Evolutionary conservation across 2,797 vertebrate genomes (phyloP).

Genomic region (Muscicapa comitata): DNA sequence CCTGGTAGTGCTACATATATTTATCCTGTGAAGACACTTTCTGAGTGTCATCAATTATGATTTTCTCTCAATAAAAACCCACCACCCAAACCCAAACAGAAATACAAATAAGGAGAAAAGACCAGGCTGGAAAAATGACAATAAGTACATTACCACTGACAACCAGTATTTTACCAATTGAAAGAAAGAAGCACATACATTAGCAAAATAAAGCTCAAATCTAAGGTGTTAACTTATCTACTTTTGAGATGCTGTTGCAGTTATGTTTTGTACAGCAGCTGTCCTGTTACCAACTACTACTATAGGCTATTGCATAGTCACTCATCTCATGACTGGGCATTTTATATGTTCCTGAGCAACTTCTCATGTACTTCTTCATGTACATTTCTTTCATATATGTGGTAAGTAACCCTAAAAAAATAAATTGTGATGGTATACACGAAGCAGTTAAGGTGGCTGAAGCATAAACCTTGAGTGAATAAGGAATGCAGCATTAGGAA

Average conservation of each 20-base stretch:
- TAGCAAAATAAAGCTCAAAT: background rate
- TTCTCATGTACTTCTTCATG: background rate
- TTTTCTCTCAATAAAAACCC: background rate
- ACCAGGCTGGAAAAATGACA: background rate
- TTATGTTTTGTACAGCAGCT: background rate
- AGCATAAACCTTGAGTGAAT: background rate
- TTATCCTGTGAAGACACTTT: background rate
- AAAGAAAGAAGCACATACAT: background rate
- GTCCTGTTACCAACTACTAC: background rate
- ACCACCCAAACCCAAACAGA: background rate
- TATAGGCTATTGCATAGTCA: background rate
- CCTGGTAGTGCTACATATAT: background rate
- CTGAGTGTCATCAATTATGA: background rate
- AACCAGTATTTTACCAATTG: background rate
- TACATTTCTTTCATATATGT: background rate
- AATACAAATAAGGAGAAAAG: background rate
- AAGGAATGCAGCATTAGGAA: background rate
- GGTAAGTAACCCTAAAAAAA: background rate
- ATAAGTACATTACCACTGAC: background rate
- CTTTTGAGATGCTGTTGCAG: background rate
- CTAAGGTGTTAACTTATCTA: background rate
- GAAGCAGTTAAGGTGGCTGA: background rate
- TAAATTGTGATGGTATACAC: background rate
- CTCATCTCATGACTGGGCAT: background rate
- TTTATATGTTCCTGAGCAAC: background rate